phyloP scores from a whole-genome alignment of 2,797 vertebrate species.

The Liparis tanakae region DNA sequence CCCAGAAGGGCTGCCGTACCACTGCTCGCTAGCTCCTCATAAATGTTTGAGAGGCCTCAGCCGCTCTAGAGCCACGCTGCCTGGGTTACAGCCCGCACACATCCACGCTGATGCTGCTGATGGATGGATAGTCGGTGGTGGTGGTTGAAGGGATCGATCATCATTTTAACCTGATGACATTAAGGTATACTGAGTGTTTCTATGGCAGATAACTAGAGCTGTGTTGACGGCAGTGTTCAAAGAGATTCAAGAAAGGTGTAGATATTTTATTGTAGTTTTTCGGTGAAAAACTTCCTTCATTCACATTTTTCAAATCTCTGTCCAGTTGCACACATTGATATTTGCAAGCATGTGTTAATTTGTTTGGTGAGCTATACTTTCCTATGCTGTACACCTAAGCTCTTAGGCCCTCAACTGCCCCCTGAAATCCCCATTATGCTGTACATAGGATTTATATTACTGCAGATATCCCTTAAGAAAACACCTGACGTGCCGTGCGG shows the following conservation, averaged over 20 bases:
- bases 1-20: slow-evolving; percentile 76
- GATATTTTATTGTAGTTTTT: slow-evolving; percentile 3
- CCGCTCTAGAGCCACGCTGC: slow-evolving; percentile 62
- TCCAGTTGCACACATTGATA: slow-evolving; percentile 12
- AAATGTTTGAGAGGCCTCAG: slow-evolving; percentile 83
- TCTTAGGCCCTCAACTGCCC: slow-evolving; percentile 44
- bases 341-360: slow-evolving; percentile 50
- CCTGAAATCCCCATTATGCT: slow-evolving; percentile 45
- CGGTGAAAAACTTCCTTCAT: slow-evolving; percentile 12
- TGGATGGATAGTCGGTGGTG: slow-evolving; percentile 44
- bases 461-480: slow-evolving; percentile 81
- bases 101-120: slow-evolving; percentile 72
- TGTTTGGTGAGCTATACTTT: slow-evolving; percentile 41
- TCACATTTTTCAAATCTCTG: slow-evolving; percentile 11
- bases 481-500: slow-evolving; percentile 72
- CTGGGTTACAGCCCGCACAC: slow-evolving; percentile 65
- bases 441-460: slow-evolving; percentile 74
- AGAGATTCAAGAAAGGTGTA: slow-evolving; percentile 17
- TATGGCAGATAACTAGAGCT: neutral
- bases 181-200: slow-evolving; percentile 18
- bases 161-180: slow-evolving; percentile 57
- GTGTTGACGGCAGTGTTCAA: neutral
- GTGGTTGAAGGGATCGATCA: slow-evolving; percentile 48
- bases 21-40: slow-evolving; percentile 79
- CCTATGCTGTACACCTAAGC: slow-evolving; percentile 26